Conservation (phyloP, 2,888 invertebrate genomes). For the Chloromyia formosa region DNA sequence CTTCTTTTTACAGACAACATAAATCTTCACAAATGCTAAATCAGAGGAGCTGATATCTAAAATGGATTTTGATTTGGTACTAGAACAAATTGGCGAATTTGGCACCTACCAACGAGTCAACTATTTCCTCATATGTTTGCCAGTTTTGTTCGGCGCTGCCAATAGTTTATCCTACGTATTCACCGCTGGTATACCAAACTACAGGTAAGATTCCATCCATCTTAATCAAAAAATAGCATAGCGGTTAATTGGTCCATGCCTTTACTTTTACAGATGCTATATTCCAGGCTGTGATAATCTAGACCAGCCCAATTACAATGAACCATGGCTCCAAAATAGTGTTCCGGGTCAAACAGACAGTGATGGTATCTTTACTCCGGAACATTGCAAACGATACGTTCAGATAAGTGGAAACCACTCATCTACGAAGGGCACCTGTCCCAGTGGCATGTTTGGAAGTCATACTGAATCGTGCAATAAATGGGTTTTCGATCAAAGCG, state of each 20-base stretch:
- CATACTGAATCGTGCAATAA: slow-evolving; percentile 62
- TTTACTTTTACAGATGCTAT: slow-evolving; percentile 61
- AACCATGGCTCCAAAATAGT: slow-evolving; percentile 65
- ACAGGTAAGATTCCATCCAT: slow-evolving; percentile 63
- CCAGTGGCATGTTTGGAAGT: slow-evolving; percentile 60
- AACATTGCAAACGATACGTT: slow-evolving; percentile 57
- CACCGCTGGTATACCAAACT: slow-evolving; percentile 69
- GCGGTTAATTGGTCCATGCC: too few species aligned
- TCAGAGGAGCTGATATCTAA: slow-evolving; percentile 4
- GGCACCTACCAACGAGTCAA: slow-evolving; percentile 69
- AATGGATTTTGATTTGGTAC: slow-evolving; percentile 71
- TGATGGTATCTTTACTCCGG: slow-evolving; percentile 57
- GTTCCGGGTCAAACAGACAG: slow-evolving; percentile 63
- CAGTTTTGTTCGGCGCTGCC: slow-evolving; percentile 69
- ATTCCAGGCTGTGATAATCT: slow-evolving; percentile 68
- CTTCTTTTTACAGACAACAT: slow-evolving; percentile 1
- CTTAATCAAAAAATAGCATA: too few species aligned
- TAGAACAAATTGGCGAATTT: slow-evolving; percentile 70
- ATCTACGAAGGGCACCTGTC: slow-evolving; percentile 54
- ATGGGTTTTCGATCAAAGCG: slow-evolving; percentile 67
- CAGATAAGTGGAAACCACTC: slow-evolving; percentile 48
- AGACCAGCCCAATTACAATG: slow-evolving; percentile 57
- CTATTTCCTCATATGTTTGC: slow-evolving; percentile 68
- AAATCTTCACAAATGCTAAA: slow-evolving; percentile 6
- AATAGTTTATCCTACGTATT: slow-evolving; percentile 72